Evolutionary conservation across 2,888 invertebrate species (phyloP).

Genomic region (Steinernema scapterisci): DNA sequence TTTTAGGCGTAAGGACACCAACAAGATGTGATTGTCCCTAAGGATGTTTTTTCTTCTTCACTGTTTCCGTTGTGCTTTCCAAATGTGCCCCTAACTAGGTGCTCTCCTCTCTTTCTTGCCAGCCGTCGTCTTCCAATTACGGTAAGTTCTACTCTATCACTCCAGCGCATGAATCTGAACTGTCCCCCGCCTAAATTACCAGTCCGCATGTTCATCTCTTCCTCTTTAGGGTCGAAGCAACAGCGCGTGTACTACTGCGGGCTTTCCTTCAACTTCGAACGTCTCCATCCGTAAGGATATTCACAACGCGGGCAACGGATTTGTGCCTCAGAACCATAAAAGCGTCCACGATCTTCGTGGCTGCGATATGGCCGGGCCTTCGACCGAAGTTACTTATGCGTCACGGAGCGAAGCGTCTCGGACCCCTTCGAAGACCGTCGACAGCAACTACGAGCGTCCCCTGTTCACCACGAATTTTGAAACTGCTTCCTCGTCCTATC

Average conservation of each 20-base stretch:
- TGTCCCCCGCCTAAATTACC: neutral
- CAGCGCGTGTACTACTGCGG: slow-evolving; percentile 39
- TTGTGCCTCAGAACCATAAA: slow-evolving; percentile 16
- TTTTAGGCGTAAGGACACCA: neutral
- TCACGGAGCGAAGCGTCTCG: neutral
- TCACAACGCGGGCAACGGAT: slow-evolving; percentile 5
- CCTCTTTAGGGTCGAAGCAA: slow-evolving; percentile 42
- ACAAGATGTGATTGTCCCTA: neutral
- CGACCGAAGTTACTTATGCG: neutral
- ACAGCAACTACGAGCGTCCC: neutral
- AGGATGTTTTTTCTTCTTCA: slow-evolving; percentile 6
- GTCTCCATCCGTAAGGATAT: slow-evolving; percentile 3
- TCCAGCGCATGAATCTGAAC: neutral
- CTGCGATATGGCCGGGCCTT: slow-evolving; percentile 22
- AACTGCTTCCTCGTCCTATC: neutral
- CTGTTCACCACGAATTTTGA: neutral
- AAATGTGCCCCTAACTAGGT: slow-evolving; percentile 21
- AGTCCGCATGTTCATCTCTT: neutral
- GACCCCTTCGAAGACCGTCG: slow-evolving; percentile 4
- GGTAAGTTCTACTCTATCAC: slow-evolving; percentile 7
- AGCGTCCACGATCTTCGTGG: slow-evolving; percentile 21
- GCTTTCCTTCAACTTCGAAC: slow-evolving; percentile 32
- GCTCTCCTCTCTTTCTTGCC: slow-evolving; percentile 27
- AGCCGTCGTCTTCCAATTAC: slow-evolving; percentile 7
- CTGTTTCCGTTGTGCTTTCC: slow-evolving; percentile 25